Base-by-base conservation (phyloP, 64 coral and sea anemone species). In the Pocillopora damicornis region DNA sequence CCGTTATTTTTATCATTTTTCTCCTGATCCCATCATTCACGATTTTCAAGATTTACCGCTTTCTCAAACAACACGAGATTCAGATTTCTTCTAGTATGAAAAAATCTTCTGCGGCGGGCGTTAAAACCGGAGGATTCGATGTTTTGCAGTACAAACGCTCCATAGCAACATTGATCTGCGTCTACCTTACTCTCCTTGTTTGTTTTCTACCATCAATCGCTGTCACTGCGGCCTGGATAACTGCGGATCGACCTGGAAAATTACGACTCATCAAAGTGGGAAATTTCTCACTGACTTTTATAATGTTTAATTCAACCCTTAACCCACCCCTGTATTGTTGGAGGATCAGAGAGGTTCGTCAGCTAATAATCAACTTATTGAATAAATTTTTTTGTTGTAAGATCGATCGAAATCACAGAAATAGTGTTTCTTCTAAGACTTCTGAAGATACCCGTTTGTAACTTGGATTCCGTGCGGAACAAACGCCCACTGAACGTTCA, bases 241-340 rank as follows among this genome's bases (percentile, higher is more conserved):
- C 75, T 9, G 15, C 75, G 18, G 75, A 77, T 77, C 75, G 35
- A 57, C 4, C 17, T 1, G 9, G 42, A 1, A 77, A 77, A 18
- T 9, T 57, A 5, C 15, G 37, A 22, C 75, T 77, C 0, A 9
- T 77, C 45, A 38, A 22, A 22, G 37, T 77, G 45, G 75, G 75
- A 77, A 77, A 77, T 58, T 77, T 77, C 16, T 77, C 75, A 3
- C 75, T 77, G 18, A 77, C 75, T 9, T 38, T 20, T 51, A 22
- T 77, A 45, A 77, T 77, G 75, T 77, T 77, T 45, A 77, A 77
- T 17, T 77, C 75, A 38, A 77, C 37, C 38, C 38, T 77, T 5
- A 77, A 77, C 37, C 75, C 75, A 9, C 22, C 57, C 12, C 75
- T 77, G 16, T 77, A 77, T 57, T 77, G 75, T 20, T 77, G 75